These are phyloP conservation scores for Dermatophagoides farinae DNA, from an alignment of 1,140 invertebrate genomes.

Conservation along the genomic window DNA sequence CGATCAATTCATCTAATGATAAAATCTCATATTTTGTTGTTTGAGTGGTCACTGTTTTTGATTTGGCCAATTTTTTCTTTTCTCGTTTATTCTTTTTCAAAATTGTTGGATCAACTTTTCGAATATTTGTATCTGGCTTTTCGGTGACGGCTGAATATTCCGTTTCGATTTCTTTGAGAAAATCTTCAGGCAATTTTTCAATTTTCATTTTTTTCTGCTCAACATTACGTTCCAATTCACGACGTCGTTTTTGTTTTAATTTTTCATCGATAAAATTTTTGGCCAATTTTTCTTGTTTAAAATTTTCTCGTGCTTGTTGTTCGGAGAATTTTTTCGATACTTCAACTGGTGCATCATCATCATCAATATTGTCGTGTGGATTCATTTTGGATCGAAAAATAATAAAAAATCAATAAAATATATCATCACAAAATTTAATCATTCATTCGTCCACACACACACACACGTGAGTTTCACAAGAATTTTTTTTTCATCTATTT, in stretches of 20 bases:
- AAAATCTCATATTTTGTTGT: too few relatives aligned
- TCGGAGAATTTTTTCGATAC: not conserved
- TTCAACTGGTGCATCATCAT: not conserved
- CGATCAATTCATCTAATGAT: not conserved
- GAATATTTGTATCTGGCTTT: not conserved
- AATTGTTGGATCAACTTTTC: not conserved
- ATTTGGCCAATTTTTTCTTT: too few relatives aligned
- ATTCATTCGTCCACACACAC: too few relatives aligned
- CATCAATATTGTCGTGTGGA: not conserved
- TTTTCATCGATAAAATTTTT: not conserved
- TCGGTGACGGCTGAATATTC: not conserved
- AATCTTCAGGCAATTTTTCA: not conserved
- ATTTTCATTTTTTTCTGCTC: not conserved
- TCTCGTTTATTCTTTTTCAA: not conserved
- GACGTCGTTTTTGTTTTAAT: not conserved
- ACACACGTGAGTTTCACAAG: too few relatives aligned
- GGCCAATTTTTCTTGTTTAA: not conserved
- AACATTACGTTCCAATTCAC: not conserved
- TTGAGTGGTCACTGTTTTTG: too few relatives aligned
- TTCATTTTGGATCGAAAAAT: too few relatives aligned
- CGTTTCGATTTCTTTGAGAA: not conserved
- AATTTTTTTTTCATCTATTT: too few relatives aligned
- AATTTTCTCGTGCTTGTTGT: not conserved
- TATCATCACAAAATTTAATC: too few relatives aligned
- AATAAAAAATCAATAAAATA: too few relatives aligned